A percentile compares a stretch with the other conserved stretches of the same genome.
phyloP scores from a whole-genome alignment of 2,113 vertebrate species.

The Centropus unirufus region DNA sequence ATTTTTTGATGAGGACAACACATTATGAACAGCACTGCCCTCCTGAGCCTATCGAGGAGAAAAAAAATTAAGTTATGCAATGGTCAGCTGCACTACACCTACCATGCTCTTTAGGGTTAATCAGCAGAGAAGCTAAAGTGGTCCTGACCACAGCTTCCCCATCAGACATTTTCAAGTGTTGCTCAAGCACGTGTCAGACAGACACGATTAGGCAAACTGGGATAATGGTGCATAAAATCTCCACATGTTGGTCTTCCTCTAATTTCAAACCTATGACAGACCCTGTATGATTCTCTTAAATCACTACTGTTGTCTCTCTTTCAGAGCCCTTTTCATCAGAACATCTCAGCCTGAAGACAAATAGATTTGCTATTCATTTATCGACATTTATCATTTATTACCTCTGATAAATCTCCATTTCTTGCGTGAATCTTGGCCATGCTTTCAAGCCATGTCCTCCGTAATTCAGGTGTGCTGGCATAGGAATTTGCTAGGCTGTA shows the following conservation, averaged over 20 bases:
- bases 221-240: neutral
- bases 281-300: neutral
- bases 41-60: accelerated
- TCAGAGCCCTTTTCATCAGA: neutral
- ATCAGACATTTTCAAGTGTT: neutral
- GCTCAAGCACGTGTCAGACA: neutral
- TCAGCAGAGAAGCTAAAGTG: neutral
- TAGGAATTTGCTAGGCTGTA: slow-evolving; percentile 98
- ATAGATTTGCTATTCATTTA: neutral
- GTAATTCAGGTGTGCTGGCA: slow-evolving; percentile 94
- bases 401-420: slow-evolving; percentile 97
- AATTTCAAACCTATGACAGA: neutral
- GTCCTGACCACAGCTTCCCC: neutral
- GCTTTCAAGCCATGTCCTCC: slow-evolving; percentile 97
- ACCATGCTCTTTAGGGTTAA: neutral
- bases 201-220: neutral
- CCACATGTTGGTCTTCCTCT: neutral
- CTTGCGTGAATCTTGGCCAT: slow-evolving; percentile 97
- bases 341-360: neutral
- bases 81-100: neutral
- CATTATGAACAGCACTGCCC: neutral
- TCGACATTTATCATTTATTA: slow-evolving; percentile 39
- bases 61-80: neutral
- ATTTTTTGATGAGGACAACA: neutral
- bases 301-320: neutral